phyloP scores from a whole-genome alignment of 2,113 vertebrate species.

The Recurvirostra avosetta region DNA sequence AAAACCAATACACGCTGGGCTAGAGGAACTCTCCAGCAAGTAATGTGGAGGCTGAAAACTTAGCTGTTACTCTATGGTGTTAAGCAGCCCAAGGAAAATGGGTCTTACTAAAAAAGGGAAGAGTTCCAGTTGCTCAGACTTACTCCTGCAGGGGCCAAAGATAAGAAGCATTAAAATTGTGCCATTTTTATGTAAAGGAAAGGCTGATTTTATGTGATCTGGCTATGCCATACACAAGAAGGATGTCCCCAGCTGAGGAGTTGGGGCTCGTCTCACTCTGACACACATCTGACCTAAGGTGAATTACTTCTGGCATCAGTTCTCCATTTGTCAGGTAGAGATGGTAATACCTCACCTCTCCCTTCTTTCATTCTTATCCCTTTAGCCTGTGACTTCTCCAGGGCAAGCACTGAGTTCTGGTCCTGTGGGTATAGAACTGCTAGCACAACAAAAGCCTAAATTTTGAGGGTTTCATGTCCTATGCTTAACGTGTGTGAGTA shows the following conservation, averaged over 20 bases:
- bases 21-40: neutral
- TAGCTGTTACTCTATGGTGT: neutral
- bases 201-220: neutral
- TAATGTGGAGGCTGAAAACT: neutral
- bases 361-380: neutral
- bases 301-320: neutral
- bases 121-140: neutral
- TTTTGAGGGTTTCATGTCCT: neutral
- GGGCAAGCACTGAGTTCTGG: neutral
- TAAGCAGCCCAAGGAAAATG: neutral
- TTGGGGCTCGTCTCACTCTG: neutral
- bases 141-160: neutral
- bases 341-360: neutral
- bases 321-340: neutral
- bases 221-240: neutral
- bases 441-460: neutral
- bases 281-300: neutral
- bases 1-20: neutral
- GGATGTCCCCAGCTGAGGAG: neutral
- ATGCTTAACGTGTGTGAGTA: neutral
- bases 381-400: neutral
- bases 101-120: neutral
- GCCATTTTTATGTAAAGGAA: neutral
- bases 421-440: neutral
- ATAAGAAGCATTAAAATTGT: neutral